phyloP scores from a whole-genome alignment of 2,113 vertebrate genomes.

The Elgaria multicarinata region DNA sequence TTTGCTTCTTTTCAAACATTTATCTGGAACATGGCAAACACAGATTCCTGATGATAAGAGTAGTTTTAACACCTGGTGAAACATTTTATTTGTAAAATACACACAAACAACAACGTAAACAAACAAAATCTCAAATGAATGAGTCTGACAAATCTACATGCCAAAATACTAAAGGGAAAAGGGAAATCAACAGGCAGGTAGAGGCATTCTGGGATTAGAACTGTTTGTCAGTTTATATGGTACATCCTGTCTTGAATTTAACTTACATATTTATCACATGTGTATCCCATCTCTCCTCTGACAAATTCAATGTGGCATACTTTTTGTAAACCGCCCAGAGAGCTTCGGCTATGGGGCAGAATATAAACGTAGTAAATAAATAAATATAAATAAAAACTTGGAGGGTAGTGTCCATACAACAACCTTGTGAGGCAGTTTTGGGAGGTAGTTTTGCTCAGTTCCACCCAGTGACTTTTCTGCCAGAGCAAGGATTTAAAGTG shows the following conservation, averaged over 20 bases:
- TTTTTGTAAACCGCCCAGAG: no score
- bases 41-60: conserved; percentile 52
- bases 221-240: neutral
- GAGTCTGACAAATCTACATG: conserved; percentile 33
- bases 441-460: neutral
- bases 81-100: neutral
- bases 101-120: no score
- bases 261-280: no score
- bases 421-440: neutral
- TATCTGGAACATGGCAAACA: conserved; percentile 52
- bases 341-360: no score
- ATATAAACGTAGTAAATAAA: no score
- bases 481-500: neutral
- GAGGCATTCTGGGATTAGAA: neutral
- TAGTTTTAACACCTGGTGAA: conserved; percentile 36
- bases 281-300: neutral
- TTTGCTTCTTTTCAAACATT: conserved; percentile 29
- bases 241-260: neutral
- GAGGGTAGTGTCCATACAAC: neutral
- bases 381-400: no score
- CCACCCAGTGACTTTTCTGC: neutral
- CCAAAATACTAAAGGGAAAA: neutral
- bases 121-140: conserved; percentile 24
- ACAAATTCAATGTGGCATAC: neutral
- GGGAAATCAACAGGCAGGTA: neutral